Conservation (phyloP, 2,113 vertebrate genomes). For the Montifringilla adamsi region DNA sequence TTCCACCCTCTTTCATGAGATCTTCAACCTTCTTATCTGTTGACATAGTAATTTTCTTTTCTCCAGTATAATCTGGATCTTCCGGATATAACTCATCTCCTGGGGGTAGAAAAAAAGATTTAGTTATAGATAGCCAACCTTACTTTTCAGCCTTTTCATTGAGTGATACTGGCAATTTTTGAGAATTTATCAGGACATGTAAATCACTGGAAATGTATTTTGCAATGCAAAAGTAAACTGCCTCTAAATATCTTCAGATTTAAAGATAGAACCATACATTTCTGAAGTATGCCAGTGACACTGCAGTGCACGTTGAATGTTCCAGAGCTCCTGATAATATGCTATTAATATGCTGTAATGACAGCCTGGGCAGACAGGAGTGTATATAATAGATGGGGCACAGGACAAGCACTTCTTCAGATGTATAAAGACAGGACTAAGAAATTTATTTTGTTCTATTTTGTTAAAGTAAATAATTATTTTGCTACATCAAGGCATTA, state of each 20-base stretch:
- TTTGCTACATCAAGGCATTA: not conserved
- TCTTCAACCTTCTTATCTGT: constrained; percentile 72
- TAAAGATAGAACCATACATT: not conserved
- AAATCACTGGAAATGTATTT: not conserved
- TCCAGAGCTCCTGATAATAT: not conserved
- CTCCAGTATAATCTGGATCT: constrained; percentile 70
- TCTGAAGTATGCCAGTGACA: not conserved
- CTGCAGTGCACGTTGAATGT: not conserved
- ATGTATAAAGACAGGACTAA: not conserved
- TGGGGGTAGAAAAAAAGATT: not conserved
- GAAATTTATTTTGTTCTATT: not conserved
- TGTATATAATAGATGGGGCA: not conserved
- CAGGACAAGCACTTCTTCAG: not conserved
- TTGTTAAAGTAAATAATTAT: not conserved
- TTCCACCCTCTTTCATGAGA: constrained; percentile 59
- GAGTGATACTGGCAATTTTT: not conserved
- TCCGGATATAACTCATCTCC: constrained; percentile 79
- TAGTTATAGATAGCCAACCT: not conserved
- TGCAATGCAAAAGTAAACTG: not conserved
- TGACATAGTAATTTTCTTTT: constrained; percentile 37
- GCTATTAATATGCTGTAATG: not conserved
- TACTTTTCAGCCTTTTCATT: not conserved
- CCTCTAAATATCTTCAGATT: not conserved
- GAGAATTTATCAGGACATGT: not conserved
- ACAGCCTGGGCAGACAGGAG: not conserved